phyloP scores from a whole-genome alignment of 1,140 invertebrate genomes.

The Drosophila ogumai region DNA sequence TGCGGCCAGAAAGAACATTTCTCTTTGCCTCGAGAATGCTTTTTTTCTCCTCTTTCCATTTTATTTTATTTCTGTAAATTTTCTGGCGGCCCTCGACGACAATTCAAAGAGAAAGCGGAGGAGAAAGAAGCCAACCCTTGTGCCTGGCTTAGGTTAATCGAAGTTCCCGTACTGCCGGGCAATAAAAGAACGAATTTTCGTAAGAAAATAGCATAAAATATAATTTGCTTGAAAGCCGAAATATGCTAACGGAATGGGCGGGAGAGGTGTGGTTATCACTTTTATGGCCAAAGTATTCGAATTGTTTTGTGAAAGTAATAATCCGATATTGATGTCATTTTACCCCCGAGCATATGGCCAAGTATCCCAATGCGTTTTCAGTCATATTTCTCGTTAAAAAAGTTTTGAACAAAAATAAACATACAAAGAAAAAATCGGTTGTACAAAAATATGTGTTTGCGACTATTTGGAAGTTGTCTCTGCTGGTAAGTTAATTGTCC shows the following conservation, averaged over 20 bases:
- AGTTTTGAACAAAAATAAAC: not conserved
- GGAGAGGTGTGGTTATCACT: constrained; percentile 37
- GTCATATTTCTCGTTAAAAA: constrained; percentile 19
- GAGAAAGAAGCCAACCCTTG: constrained; percentile 24
- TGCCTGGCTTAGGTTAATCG: constrained; percentile 67
- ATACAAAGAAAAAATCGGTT: not conserved
- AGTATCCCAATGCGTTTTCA: constrained; percentile 19
- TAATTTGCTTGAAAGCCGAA: constrained; percentile 66
- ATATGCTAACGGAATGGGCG: constrained; percentile 48
- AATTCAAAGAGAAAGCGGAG: constrained; percentile 49
- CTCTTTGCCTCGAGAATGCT: constrained; percentile 19
- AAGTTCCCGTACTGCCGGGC: constrained; percentile 49
- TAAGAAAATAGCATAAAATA: constrained; percentile 65
- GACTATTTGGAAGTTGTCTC: not conserved
- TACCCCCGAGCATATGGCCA: constrained; percentile 26
- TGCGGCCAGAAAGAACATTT: constrained; percentile 56
- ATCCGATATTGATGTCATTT: constrained; percentile 40
- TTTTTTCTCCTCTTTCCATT: constrained; percentile 38
- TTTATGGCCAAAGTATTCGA: constrained; percentile 45
- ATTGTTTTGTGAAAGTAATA: constrained; percentile 45
- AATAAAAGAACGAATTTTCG: constrained; percentile 47
- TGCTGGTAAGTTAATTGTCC: constrained; percentile 32
- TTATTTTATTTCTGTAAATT: constrained; percentile 63
- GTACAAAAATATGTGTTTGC: constrained; percentile 6
- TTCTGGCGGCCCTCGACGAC: constrained; percentile 61